Base-by-base conservation (phyloP, 2,888 invertebrate species). In the Tetropium fuscum region DNA sequence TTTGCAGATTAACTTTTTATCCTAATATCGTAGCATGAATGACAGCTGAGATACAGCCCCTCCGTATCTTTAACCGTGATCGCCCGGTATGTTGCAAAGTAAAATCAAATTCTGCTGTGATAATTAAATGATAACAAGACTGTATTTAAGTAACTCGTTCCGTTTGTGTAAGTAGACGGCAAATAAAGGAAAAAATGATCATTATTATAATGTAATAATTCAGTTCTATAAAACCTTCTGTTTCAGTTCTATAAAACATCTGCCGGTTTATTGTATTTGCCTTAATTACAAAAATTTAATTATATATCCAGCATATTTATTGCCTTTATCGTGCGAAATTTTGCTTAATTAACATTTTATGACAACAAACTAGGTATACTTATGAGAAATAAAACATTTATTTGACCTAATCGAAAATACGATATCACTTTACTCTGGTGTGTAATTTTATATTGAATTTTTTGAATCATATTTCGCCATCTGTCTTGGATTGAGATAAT, bases 401-500 rank as follows among this genome's bases (percentile, higher is more conserved):
- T 27, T 40, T 18, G 16, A 10, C 16, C 16, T 51, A 38, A 51
- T 40, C 51, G 51, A 32, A 13, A 22, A 48, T 22, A 48, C 22
- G 25, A 48, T 36, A 48, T 48, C 36, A 36, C 36, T 40, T 19
- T 57, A 45, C 27, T 16, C n/a, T 34, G 36, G 22, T 48, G 40
- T 60, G 60, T 68, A 66, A 67, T 68, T 70, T 68, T 65, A 59
- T 68, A 60, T 66, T 67, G 63, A 69, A 71, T 66, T 64, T 63
- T 60, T 65, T 65, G 62, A 68, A 65, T 68, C 59, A 58, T 38
- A 20, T 66, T 32, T 48, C 49, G 53, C 71, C 71, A 71, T 71
- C 64, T 71, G 71, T 63, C 67, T 66, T 59, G 64, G 65, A 68
- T 66, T 59, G 53, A 64, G 69, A 69, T 71, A 69, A 69, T 71